Conservation (phyloP, 2,888 invertebrate species). For the Epinotia bilunana region DNA sequence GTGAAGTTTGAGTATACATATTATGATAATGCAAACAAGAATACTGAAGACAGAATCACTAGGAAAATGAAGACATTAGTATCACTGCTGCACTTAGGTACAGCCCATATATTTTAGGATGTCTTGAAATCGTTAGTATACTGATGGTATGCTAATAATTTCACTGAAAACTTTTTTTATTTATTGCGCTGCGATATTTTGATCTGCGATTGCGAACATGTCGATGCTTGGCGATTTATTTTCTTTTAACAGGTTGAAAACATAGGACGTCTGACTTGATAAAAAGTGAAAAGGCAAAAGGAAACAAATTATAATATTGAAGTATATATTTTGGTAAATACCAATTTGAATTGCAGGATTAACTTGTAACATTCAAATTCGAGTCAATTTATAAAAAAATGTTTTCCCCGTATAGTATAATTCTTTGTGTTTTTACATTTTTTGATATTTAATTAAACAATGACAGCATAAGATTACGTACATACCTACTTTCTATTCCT, state of each 20-base stretch:
- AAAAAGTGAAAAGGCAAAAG: constrained; percentile 6
- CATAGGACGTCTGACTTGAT: not conserved
- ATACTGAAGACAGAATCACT: not conserved
- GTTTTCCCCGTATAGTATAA: not conserved
- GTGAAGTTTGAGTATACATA: not conserved
- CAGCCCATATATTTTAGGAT: not conserved
- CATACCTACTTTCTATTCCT: not conserved
- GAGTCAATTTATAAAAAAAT: no score
- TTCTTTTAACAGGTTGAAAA: constrained; percentile 23
- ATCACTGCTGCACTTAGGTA: not conserved
- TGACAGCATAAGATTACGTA: constrained; percentile 8
- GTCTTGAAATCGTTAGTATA: constrained; percentile 32
- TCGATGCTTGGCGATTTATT: constrained; percentile 60
- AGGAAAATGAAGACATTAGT: not conserved
- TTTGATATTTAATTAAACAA: not conserved
- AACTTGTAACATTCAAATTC: no score
- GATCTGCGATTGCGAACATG: constrained; percentile 53
- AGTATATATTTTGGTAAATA: not conserved
- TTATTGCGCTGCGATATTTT: constrained; percentile 49
- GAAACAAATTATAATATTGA: not conserved
- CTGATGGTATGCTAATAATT: constrained; percentile 34
- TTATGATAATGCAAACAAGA: not conserved
- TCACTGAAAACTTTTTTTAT: not conserved
- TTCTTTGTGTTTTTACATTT: not conserved
- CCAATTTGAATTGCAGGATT: not conserved